Conservation (phyloP, 2,113 vertebrate species). For the Oreamnos americanus region DNA sequence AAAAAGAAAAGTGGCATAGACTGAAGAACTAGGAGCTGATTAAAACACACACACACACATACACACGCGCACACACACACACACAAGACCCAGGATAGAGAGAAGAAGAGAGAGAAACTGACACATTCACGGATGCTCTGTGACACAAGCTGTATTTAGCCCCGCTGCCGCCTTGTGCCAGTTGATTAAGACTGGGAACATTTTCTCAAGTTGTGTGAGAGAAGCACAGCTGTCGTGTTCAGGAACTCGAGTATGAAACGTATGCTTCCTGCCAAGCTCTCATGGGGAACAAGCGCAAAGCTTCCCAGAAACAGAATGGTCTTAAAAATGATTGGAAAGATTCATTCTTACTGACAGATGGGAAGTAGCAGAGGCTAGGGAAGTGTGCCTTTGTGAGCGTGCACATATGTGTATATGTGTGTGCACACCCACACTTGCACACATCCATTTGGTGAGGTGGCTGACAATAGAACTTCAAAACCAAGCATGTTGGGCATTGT, state of each 20-base stretch:
- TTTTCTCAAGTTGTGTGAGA: slow-evolving; percentile 65
- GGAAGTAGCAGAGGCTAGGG: slow-evolving; percentile 58
- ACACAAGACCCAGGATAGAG: neutral
- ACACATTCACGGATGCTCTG: slow-evolving; percentile 51
- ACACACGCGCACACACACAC: neutral
- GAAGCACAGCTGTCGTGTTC: slow-evolving; percentile 71
- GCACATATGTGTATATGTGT: slow-evolving; percentile 16
- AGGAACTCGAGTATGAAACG: slow-evolving; percentile 67
- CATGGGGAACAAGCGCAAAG: slow-evolving; percentile 48
- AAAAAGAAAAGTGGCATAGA: neutral
- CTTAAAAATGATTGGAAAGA: slow-evolving; percentile 68
- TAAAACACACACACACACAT: neutral
- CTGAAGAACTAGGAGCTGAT: neutral
- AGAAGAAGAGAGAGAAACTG: slow-evolving; percentile 35
- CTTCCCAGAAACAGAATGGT: slow-evolving; percentile 60
- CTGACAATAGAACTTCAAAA: neutral
- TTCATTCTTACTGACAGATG: slow-evolving; percentile 67
- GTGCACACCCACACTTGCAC: neutral
- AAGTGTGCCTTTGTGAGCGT: neutral
- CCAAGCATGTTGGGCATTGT: neutral
- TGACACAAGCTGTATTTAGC: slow-evolving; percentile 67
- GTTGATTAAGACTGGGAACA: slow-evolving; percentile 66
- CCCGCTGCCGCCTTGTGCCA: slow-evolving; percentile 58
- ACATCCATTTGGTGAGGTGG: neutral
- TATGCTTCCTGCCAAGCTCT: slow-evolving; percentile 76